Evolutionary conservation across 1,140 invertebrate genomes (phyloP).

Genomic region (Leguminivora glycinivorella): DNA sequence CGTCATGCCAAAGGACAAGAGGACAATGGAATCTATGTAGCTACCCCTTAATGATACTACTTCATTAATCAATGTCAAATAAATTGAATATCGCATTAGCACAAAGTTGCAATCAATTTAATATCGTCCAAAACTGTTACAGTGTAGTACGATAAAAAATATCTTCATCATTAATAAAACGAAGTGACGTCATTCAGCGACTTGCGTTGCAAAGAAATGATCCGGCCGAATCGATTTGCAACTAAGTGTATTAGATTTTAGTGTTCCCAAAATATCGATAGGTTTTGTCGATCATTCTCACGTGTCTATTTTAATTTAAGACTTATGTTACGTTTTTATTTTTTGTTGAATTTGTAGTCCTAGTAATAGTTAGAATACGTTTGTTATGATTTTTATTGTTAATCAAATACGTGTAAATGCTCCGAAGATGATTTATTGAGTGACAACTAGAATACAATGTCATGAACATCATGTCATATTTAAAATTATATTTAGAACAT

Average conservation of each 20-base stretch:
- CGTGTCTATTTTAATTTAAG: background rate
- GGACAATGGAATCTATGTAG: background rate
- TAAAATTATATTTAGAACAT: too few relatives aligned
- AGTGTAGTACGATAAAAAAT: conserved; percentile 11
- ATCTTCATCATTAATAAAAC: conserved; percentile 8
- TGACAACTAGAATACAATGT: too few relatives aligned
- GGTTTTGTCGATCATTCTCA: background rate
- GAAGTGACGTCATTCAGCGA: background rate
- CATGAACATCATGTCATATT: too few relatives aligned
- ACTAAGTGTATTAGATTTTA: conserved; percentile 26
- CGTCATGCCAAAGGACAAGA: background rate
- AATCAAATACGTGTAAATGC: too few relatives aligned
- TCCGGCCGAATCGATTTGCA: conserved; percentile 21
- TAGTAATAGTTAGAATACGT: too few relatives aligned
- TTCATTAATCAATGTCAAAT: conserved; percentile 9
- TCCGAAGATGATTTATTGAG: too few relatives aligned
- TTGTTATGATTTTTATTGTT: too few relatives aligned
- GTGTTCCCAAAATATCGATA: conserved; percentile 19
- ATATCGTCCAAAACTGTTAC: background rate
- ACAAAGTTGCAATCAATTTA: background rate
- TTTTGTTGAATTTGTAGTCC: too few relatives aligned
- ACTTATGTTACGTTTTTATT: too few relatives aligned
- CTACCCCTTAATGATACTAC: background rate
- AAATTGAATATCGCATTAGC: background rate
- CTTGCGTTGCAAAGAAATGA: conserved; percentile 8